Conservation (phyloP, 92 coral and sea anemone genomes). For the Heteractis magnifica region DNA sequence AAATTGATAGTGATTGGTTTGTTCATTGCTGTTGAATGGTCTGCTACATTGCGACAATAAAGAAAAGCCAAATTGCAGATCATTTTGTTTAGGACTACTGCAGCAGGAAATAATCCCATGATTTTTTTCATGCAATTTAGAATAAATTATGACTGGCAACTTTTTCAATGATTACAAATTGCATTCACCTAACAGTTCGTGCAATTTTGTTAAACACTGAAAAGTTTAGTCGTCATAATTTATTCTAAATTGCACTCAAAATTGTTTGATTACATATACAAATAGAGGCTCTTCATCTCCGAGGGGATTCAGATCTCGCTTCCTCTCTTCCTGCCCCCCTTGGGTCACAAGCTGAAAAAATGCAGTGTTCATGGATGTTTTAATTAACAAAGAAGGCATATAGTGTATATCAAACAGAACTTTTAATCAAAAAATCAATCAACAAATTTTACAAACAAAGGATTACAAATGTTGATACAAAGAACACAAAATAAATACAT, state of each 20-base stretch:
- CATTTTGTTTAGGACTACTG: conserved; percentile 3
- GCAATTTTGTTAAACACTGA: neutral
- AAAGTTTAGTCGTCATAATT: neutral
- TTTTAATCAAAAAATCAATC: conserved; percentile 1
- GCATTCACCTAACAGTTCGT: no score
- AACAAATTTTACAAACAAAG: conserved; percentile 1
- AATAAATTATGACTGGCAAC: neutral
- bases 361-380: neutral
- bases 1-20: neutral
- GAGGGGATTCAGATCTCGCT: no score
- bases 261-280: neutral
- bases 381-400: neutral
- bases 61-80: neutral
- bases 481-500: neutral
- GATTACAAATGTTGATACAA: neutral
- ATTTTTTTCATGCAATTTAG: neutral
- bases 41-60: neutral
- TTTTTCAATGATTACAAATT: conserved; percentile 7
- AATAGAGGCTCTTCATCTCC: neutral
- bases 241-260: conserved; percentile 8
- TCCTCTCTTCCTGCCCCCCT: no score
- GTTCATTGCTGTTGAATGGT: neutral
- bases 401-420: neutral
- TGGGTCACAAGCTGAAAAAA: no score
- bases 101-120: neutral